A percentile compares a stretch with the other conserved stretches of the same genome.
These are phyloP conservation scores for Acleris sparsana DNA, from an alignment of 2,888 invertebrate species.

Conservation along the genomic window DNA sequence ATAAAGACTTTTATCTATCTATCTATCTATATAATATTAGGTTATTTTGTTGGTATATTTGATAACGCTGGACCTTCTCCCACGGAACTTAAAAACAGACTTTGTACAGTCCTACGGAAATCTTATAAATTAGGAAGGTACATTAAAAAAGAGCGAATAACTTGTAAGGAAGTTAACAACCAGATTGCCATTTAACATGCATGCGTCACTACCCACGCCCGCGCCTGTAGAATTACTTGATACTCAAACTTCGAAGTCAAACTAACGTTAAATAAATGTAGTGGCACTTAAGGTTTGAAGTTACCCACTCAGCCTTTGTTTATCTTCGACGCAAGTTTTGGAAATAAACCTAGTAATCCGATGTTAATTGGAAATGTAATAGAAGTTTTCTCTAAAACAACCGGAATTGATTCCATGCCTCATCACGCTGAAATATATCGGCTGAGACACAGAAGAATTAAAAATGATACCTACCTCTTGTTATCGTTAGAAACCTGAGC, in stretches of 20 bases:
- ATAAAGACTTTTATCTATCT: too few relatives aligned
- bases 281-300: conserved; percentile 18
- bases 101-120: too few relatives aligned
- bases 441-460: too few relatives aligned
- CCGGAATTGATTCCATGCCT: neutral
- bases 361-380: conserved; percentile 3
- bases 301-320: conserved; percentile 18
- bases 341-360: neutral
- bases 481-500: too few relatives aligned
- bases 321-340: conserved; percentile 10
- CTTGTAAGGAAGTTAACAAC: conserved; percentile 7
- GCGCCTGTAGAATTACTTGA: conserved; percentile 12
- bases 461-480: too few relatives aligned
- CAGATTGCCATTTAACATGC: conserved; percentile 13
- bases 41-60: too few relatives aligned
- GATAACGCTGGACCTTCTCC: too few relatives aligned
- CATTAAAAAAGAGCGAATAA: neutral
- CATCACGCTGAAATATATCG: too few relatives aligned
- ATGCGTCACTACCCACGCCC: neutral
- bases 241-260: conserved; percentile 25
- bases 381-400: neutral
- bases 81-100: too few relatives aligned
- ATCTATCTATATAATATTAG: too few relatives aligned
- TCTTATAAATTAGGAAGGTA: too few relatives aligned
- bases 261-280: conserved; percentile 29